A percentile compares a stretch with the other conserved stretches of the same genome.
Evolutionary conservation across 2,113 vertebrate genomes (phyloP).

Genomic region (Xiphophorus maculatus): DNA sequence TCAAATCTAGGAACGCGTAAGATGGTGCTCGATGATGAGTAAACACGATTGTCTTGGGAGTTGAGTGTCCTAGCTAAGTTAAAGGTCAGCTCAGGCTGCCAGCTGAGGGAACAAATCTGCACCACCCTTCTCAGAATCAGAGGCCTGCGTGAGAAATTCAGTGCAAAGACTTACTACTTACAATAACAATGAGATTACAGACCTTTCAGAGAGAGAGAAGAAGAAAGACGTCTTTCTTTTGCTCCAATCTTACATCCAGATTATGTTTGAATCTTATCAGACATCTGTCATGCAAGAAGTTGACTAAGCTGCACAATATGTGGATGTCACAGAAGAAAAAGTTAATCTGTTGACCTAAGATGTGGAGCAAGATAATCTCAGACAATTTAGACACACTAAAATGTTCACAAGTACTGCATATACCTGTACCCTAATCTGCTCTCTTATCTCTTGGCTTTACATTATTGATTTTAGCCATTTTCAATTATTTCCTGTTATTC

Average conservation of each 20-base stretch:
- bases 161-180: constrained; percentile 28
- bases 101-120: constrained; percentile 14
- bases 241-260: constrained; percentile 61
- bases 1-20: not conserved
- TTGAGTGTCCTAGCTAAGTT: not conserved
- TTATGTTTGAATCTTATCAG: constrained; percentile 64
- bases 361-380: not conserved
- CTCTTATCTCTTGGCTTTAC: too few relatives aligned
- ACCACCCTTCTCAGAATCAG: constrained; percentile 17
- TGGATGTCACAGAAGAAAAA: constrained; percentile 33
- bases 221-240: constrained; percentile 13
- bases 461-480: not conserved
- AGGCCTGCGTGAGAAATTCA: not conserved
- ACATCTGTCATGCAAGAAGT: constrained; percentile 49
- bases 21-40: not conserved
- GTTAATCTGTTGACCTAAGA: constrained; percentile 32
- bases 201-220: constrained; percentile 6
- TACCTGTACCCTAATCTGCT: not conserved
- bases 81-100: not conserved
- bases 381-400: not conserved
- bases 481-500: not conserved
- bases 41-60: not conserved
- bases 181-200: constrained; percentile 17
- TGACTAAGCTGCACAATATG: constrained; percentile 44
- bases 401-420: not conserved